Evolutionary conservation across 2,797 vertebrate genomes (phyloP).

Genomic region (Cuniculus paca): DNA sequence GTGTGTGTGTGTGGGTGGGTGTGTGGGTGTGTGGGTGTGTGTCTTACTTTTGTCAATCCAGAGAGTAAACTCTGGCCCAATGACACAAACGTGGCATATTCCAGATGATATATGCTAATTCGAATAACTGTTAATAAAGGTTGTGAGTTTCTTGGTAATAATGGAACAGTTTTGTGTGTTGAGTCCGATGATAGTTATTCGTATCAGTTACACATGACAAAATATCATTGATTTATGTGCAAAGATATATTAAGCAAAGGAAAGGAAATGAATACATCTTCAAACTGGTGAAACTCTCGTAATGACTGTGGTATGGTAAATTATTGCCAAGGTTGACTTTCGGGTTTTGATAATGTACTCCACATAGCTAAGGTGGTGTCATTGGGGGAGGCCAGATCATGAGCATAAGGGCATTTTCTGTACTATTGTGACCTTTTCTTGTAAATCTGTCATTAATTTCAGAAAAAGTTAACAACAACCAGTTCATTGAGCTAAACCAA

Average conservation of each 20-base stretch:
- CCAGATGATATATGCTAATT: neutral
- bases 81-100: neutral
- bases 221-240: neutral
- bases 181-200: neutral
- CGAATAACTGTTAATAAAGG: neutral
- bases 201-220: neutral
- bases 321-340: accelerated
- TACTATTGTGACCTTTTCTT: neutral
- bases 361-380: neutral
- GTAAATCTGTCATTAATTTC: neutral
- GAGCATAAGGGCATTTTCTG: neutral
- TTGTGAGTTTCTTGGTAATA: neutral
- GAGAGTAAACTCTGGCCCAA: neutral
- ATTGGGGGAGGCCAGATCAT: neutral
- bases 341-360: neutral
- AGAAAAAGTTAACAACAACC: constrained; percentile 24
- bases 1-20: no score
- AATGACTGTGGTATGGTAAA: neutral
- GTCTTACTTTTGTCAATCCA: neutral
- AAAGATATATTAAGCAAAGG: neutral
- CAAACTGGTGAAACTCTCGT: neutral
- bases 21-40: no score
- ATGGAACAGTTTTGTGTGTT: neutral
- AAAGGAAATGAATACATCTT: neutral
- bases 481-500: neutral